Evolutionary conservation across 2,888 invertebrate species (phyloP).

Genomic region (Drosophila nr. medialis): DNA sequence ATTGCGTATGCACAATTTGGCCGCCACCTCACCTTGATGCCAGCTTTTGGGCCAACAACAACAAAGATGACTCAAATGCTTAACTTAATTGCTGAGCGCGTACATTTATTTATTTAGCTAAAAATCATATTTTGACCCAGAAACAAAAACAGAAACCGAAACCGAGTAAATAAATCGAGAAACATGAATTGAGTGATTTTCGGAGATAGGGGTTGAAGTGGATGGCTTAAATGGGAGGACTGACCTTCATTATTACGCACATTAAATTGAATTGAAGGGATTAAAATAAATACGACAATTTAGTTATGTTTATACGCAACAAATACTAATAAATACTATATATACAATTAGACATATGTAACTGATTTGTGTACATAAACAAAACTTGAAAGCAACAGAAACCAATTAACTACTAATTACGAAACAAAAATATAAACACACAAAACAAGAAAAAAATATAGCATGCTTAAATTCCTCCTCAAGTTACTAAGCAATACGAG

Average conservation of each 20-base stretch:
- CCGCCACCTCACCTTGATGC: constrained; percentile 59
- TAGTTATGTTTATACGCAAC: constrained; percentile 23
- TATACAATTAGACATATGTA: not conserved
- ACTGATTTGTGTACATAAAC: constrained; percentile 40
- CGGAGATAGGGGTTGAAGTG: not conserved
- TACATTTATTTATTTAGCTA: constrained; percentile 31
- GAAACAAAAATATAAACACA: constrained; percentile 25
- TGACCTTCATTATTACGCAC: constrained; percentile 53
- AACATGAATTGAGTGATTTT: constrained; percentile 28
- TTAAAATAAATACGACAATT: constrained; percentile 38
- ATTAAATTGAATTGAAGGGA: constrained; percentile 38
- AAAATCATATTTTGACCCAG: constrained; percentile 54
- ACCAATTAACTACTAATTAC: constrained; percentile 65
- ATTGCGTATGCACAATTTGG: constrained; percentile 33
- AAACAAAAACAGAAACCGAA: constrained; percentile 29
- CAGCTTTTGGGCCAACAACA: constrained; percentile 40
- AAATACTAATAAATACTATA: constrained; percentile 16
- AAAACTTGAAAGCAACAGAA: constrained; percentile 50
- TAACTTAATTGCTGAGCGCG: constrained; percentile 57
- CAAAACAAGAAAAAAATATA: not conserved
- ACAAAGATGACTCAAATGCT: constrained; percentile 64
- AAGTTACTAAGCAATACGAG: constrained; percentile 1
- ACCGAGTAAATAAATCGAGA: constrained; percentile 31
- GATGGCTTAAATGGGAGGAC: not conserved
- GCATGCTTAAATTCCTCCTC: constrained; percentile 3